Percentiles rank a stretch among this genome's conserved stretches.
These are phyloP conservation scores for Amiota mariae DNA, from an alignment of 2,888 invertebrate species.

Conservation along the genomic window DNA sequence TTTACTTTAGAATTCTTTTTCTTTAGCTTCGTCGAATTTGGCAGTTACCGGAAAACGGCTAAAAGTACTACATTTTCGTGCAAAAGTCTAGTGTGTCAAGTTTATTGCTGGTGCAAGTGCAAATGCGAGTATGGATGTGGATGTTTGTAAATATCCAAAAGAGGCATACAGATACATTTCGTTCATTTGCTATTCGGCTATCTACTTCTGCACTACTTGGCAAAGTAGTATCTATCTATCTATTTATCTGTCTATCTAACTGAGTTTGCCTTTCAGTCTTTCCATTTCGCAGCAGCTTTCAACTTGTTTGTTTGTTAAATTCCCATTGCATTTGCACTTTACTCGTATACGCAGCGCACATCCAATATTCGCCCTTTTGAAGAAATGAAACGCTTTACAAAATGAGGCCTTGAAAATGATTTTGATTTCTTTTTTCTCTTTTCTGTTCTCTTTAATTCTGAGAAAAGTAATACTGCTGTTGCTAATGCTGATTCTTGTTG, in stretches of 20 bases:
- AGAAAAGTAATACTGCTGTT: no score
- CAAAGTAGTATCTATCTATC: conserved; percentile 9
- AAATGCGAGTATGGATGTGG: neutral
- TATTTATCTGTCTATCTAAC: neutral
- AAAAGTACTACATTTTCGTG: conserved; percentile 41
- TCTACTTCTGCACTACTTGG: conserved; percentile 18
- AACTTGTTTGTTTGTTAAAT: conserved; percentile 31
- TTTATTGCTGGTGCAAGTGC: neutral
- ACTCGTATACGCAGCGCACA: neutral
- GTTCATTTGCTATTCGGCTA: neutral
- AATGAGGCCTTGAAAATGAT: conserved; percentile 23
- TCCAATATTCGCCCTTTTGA: neutral
- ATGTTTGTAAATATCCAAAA: no score
- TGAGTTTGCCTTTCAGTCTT: conserved; percentile 1
- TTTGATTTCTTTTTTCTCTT: neutral
- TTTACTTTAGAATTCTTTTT: conserved; percentile 6
- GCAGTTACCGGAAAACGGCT: conserved; percentile 49
- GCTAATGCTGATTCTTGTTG: neutral
- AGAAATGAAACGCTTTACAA: neutral
- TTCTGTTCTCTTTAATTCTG: no score
- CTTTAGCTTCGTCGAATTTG: conserved; percentile 32
- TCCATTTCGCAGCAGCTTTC: conserved; percentile 16
- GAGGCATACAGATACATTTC: no score
- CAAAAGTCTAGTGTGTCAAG: conserved; percentile 23
- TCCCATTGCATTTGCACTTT: conserved; percentile 27